Percentiles rank a stretch among this genome's conserved stretches.
phyloP scores from a whole-genome alignment of 2,797 vertebrate species.

The Gymnoscopelus braueri region DNA sequence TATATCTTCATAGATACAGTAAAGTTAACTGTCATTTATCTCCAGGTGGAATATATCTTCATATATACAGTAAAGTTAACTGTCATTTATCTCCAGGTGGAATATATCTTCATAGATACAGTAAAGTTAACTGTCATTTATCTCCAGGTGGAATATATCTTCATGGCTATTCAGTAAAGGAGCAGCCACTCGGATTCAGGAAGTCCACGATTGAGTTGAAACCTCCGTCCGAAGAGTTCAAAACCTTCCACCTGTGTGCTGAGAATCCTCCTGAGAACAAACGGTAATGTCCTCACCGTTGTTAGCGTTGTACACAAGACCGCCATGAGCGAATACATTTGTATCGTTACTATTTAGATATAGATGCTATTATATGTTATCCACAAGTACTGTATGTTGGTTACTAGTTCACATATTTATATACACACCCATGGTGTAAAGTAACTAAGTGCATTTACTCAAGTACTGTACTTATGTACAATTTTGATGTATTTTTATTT shows the following conservation, averaged over 20 bases:
- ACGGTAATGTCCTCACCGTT: constrained; percentile 74
- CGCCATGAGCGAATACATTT: not conserved
- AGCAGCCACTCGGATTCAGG: constrained; percentile 84
- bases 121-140: constrained; percentile 7
- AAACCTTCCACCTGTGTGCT: constrained; percentile 89
- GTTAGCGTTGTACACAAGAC: not conserved
- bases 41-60: constrained; percentile 91
- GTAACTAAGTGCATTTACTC: no score
- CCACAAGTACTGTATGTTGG: no score
- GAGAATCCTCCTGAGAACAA: constrained; percentile 90
- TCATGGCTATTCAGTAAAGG: constrained; percentile 88
- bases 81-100: constrained; percentile 78
- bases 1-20: no score
- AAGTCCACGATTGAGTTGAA: constrained; percentile 89
- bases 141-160: constrained; percentile 90
- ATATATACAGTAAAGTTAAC: constrained; percentile 83
- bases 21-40: constrained; percentile 8
- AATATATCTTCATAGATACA: constrained; percentile 85
- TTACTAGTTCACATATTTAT: no score
- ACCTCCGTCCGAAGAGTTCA: constrained; percentile 91
- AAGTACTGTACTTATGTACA: no score
- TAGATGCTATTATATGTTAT: no score
- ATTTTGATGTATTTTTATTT: no score
- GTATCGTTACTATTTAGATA: not conserved
- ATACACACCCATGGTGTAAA: no score